Conservation (phyloP, 2,113 vertebrate species). For the Potamarius usumacintae region DNA sequence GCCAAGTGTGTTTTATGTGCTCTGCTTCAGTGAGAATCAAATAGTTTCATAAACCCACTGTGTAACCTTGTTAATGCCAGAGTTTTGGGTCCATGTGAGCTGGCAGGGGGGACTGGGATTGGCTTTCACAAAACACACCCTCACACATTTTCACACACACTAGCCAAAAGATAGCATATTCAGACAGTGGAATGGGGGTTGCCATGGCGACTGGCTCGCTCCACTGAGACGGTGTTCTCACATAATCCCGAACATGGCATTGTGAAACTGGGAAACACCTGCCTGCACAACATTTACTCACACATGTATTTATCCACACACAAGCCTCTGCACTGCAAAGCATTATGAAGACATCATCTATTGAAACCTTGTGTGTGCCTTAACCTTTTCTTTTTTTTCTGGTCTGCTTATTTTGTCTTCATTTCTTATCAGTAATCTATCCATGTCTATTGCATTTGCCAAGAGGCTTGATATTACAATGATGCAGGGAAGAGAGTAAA, state of each 20-base stretch:
- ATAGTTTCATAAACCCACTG: slow-evolving; percentile 56
- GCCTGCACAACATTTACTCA: slow-evolving; percentile 9
- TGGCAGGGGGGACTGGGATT: slow-evolving; percentile 58
- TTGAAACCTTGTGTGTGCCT: background rate
- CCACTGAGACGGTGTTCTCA: slow-evolving; percentile 55
- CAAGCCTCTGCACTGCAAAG: background rate
- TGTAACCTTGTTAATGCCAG: slow-evolving; percentile 63
- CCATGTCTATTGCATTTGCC: background rate
- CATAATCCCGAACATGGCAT: slow-evolving; percentile 45
- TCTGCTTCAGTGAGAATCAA: background rate
- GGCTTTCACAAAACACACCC: slow-evolving; percentile 71
- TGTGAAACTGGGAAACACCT: slow-evolving; percentile 29
- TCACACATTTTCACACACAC: slow-evolving; percentile 31
- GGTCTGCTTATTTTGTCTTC: background rate
- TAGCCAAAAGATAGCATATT: slow-evolving; percentile 55
- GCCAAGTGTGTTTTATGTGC: slow-evolving; percentile 8
- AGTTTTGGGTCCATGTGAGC: slow-evolving; percentile 56
- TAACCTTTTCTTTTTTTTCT: background rate
- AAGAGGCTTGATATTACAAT: slow-evolving; percentile 5
- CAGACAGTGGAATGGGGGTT: slow-evolving; percentile 69
- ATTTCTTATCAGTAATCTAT: slow-evolving; percentile 20
- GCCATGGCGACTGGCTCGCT: slow-evolving; percentile 73
- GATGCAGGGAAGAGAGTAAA: slow-evolving; percentile 14
- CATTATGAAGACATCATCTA: background rate
- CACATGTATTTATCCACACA: background rate